These are phyloP conservation scores for Hemiprocne comata DNA, from an alignment of 2,113 vertebrate species.

Conservation along the genomic window DNA sequence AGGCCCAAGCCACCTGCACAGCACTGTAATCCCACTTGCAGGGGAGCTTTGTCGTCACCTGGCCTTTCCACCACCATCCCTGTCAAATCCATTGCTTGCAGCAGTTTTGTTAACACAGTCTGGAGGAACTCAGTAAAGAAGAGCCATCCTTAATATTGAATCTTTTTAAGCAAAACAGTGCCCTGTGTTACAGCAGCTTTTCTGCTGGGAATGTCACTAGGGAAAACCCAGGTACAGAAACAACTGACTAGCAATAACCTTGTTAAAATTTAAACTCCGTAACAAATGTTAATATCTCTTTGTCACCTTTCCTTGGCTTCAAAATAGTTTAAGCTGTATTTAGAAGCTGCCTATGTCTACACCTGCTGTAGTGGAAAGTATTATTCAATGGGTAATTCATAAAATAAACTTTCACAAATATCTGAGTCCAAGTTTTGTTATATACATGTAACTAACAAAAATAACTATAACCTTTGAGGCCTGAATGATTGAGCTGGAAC, in stretches of 20 bases:
- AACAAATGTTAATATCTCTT: neutral
- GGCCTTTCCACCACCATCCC: neutral
- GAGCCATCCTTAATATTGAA: neutral
- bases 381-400: neutral
- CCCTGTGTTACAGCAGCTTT: neutral
- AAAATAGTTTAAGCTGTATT: neutral
- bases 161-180: neutral
- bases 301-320: neutral
- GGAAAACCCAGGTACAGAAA: neutral
- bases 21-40: neutral
- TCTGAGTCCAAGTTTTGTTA: neutral
- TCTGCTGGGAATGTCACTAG: accelerated
- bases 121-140: neutral
- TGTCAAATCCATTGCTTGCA: neutral
- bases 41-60: neutral
- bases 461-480: neutral
- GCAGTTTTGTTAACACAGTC: neutral
- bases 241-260: neutral
- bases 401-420: neutral
- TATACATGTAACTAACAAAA: neutral
- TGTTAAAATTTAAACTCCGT: neutral
- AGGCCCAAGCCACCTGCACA: neutral
- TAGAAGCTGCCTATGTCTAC: neutral
- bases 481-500: neutral
- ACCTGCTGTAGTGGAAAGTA: neutral